Base-by-base conservation (phyloP, 1,140 invertebrate genomes). In the Musca vetustissima region DNA sequence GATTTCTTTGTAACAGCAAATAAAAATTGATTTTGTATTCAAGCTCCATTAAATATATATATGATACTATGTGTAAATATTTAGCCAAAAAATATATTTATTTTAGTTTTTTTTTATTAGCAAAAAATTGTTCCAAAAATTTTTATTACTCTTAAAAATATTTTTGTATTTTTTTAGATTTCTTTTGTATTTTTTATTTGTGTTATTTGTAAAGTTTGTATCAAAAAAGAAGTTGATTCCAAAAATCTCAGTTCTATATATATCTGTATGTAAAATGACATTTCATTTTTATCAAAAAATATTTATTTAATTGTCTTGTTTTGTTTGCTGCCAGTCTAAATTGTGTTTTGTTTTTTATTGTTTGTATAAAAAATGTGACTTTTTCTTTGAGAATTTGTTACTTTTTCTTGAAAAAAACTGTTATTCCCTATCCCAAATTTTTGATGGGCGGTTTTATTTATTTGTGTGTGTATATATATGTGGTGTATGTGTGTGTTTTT, bases 251-350 rank as follows among this genome's bases (percentile, higher is more conserved):
- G 43, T 52, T 48, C n/a, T 48, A 48, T 65, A 21, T 19, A 24
- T 48, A 11, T 65, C 22, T 65, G 11, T 32, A n/a, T n/a, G n/a
- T n/a, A n/a, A n/a, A n/a, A n/a, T n/a, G n/a, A n/a, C n/a, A 36
- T 48, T 1, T 43, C 17, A 15, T 22, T 61, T 24, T 22, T 25
- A 49, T 65, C 47, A 24, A 65, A 21, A 21, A 48, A 48, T 65
- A n/a, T 47, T 49, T n/a, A 25, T 28, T 66, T 49, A 48, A 48
- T 66, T 43, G 47, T 66, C 48, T 66, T 50, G 49, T 65, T 22
- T 22, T 17, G 47, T 66, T 66, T 66, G 57, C 57, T 61, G 57
- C 57, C 57, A 61, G 57, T 61, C 57, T 61, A 61, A 61, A 61
- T 61, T 61, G 57, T 61, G 57, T 61, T 61, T 61, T 61, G 28